phyloP scores from a whole-genome alignment of 2,888 invertebrate species.

The Sarcophaga carnaria region DNA sequence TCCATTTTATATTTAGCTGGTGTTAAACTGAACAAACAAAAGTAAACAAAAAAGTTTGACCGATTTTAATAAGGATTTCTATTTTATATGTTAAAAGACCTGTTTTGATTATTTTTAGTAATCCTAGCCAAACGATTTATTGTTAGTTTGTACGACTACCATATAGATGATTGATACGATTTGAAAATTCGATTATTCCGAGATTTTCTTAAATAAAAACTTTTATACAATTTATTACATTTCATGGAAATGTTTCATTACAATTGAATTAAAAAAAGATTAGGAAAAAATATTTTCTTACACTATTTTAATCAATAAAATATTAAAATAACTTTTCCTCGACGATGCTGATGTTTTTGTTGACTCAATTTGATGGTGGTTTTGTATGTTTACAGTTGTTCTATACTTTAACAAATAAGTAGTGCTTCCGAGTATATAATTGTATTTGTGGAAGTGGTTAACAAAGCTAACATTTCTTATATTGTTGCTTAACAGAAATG shows the following conservation, averaged over 20 bases:
- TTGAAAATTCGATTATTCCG: too few species aligned
- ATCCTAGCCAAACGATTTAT: too few species aligned
- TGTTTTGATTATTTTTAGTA: too few species aligned
- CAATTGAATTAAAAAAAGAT: conserved; percentile 8
- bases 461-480: conserved; percentile 78
- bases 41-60: too few species aligned
- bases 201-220: conserved; percentile 50
- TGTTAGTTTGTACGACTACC: too few species aligned
- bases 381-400: conserved; percentile 6
- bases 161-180: too few species aligned
- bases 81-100: too few species aligned
- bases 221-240: conserved; percentile 70
- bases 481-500: conserved; percentile 71
- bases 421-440: conserved; percentile 48
- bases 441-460: conserved; percentile 70
- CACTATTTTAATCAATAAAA: background rate
- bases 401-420: background rate
- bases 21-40: too few species aligned
- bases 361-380: conserved; percentile 19
- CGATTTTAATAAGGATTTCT: too few species aligned
- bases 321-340: background rate
- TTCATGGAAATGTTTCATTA: conserved; percentile 76
- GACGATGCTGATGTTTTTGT: background rate
- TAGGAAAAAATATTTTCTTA: conserved; percentile 58
- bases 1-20: too few species aligned